These are phyloP conservation scores for Sciurus vulgaris DNA, from an alignment of 2,797 vertebrate species.

Conservation along the genomic window DNA sequence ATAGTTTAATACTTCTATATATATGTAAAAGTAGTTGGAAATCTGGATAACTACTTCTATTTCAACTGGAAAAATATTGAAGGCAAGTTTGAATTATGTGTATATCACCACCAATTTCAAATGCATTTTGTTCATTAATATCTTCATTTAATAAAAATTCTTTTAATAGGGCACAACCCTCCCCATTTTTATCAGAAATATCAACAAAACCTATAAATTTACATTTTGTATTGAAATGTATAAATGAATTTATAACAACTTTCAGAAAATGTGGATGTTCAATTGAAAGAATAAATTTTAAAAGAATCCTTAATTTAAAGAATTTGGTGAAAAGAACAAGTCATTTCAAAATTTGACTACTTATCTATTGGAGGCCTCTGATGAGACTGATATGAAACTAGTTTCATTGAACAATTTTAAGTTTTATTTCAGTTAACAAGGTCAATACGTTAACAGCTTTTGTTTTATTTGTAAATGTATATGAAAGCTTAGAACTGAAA, in stretches of 20 bases:
- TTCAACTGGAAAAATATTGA: slow-evolving; percentile 26
- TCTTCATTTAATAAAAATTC: slow-evolving; percentile 12
- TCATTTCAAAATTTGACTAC: background rate
- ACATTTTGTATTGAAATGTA: background rate
- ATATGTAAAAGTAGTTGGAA: background rate
- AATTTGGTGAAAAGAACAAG: background rate
- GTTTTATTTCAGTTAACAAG: slow-evolving; percentile 35
- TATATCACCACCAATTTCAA: background rate
- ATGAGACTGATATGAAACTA: background rate
- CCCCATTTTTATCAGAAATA: slow-evolving; percentile 24
- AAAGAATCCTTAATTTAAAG: background rate
- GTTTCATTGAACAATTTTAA: slow-evolving; percentile 41
- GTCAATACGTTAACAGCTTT: background rate
- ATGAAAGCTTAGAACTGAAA: slow-evolving; percentile 11
- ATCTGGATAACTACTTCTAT: slow-evolving; percentile 15
- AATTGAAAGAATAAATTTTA: background rate
- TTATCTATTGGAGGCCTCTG: background rate
- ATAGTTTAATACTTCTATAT: background rate
- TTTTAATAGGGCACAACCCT: background rate
- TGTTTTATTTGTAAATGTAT: background rate
- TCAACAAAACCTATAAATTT: background rate
- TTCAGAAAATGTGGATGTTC: background rate
- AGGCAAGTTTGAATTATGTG: background rate
- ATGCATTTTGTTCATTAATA: background rate
- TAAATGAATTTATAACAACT: background rate